phyloP scores from a whole-genome alignment of 1,140 invertebrate species.

The Heliconius melpomene region DNA sequence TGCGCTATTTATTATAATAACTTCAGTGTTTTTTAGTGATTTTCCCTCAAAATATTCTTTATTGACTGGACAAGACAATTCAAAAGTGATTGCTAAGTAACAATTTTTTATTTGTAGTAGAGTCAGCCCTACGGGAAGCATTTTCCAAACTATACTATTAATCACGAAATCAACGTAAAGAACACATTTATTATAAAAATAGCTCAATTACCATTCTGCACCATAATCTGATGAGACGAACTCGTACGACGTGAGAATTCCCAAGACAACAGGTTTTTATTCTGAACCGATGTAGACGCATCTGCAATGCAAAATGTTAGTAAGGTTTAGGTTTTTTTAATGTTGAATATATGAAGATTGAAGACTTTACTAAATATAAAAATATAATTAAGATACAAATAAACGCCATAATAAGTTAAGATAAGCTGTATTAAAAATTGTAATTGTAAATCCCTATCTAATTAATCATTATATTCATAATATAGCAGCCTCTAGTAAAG shows the following conservation, averaged over 20 bases:
- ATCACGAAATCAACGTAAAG: background rate
- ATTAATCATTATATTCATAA: too few species aligned
- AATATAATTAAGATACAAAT: background rate
- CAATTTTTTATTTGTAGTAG: background rate
- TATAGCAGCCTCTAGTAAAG: too few species aligned
- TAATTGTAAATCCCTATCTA: too few species aligned
- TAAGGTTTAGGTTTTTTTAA: background rate
- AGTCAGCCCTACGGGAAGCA: too few species aligned
- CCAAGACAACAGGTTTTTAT: conserved; percentile 20
- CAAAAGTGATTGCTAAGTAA: too few species aligned
- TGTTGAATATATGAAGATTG: background rate
- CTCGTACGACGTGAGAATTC: conserved; percentile 1
- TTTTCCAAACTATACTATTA: background rate
- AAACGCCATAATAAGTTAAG: background rate
- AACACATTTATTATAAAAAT: background rate
- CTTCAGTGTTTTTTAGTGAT: too few species aligned
- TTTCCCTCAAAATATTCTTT: too few species aligned
- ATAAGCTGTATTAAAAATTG: too few species aligned
- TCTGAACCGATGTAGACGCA: conserved; percentile 13
- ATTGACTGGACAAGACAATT: too few species aligned
- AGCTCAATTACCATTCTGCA: conserved; percentile 19
- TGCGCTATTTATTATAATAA: too few species aligned
- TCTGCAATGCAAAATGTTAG: conserved; percentile 6
- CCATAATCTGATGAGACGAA: background rate
- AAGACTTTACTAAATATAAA: background rate